Percentiles rank a stretch among this genome's conserved stretches.
Evolutionary conservation across 2,797 vertebrate species (phyloP).

Genomic region (Propithecus perrieri): DNA sequence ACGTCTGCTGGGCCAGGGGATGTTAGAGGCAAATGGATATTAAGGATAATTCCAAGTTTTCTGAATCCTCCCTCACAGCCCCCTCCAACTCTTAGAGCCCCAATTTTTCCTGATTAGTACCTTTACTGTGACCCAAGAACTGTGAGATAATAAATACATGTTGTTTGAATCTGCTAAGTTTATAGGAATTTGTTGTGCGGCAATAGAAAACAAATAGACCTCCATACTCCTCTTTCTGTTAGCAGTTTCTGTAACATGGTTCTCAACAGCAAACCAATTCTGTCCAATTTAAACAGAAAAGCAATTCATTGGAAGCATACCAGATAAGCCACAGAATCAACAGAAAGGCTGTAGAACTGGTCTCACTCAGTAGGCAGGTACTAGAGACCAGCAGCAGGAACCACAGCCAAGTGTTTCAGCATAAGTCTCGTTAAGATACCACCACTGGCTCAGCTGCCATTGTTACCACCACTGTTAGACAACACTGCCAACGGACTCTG

Average conservation of each 20-base stretch:
- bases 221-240: background rate
- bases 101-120: background rate
- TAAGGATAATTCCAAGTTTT: background rate
- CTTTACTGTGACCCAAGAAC: background rate
- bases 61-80: background rate
- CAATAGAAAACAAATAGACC: background rate
- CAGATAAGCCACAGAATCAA: background rate
- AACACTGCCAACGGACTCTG: background rate
- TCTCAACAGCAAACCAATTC: slow-evolving; percentile 15
- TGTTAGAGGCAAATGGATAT: background rate
- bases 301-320: background rate
- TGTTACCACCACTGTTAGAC: background rate
- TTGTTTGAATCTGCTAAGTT: background rate
- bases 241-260: background rate
- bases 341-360: background rate
- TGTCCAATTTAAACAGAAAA: background rate
- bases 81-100: background rate
- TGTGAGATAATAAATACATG: background rate
- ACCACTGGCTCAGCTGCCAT: background rate
- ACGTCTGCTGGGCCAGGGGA: background rate
- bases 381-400: background rate
- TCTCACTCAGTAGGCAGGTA: background rate
- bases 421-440: background rate
- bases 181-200: background rate
- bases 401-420: background rate